Evolutionary conservation across 2,888 invertebrate species (phyloP).

Genomic region (Orthosia cruda): DNA sequence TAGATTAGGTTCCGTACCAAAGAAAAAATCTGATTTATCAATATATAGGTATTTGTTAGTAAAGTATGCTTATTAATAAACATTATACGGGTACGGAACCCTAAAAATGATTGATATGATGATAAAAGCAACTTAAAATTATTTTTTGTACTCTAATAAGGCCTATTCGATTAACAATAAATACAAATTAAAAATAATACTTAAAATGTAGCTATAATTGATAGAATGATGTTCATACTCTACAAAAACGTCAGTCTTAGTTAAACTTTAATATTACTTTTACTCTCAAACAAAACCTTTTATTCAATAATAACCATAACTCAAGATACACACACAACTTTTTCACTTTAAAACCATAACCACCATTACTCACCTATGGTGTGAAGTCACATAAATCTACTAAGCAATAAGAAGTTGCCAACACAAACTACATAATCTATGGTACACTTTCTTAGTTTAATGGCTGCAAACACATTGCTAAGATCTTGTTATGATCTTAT

Average conservation of each 20-base stretch:
- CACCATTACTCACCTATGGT: constrained; percentile 37
- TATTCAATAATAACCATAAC: constrained; percentile 30
- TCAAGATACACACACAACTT: constrained; percentile 1
- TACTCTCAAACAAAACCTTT: constrained; percentile 13
- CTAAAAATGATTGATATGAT: no score
- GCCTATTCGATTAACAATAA: no score
- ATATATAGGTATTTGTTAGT: no score
- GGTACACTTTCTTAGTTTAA: constrained; percentile 37
- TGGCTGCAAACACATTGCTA: constrained; percentile 19
- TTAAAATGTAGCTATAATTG: no score
- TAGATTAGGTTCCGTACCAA: no score
- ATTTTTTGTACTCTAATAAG: background rate
- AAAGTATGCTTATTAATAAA: no score
- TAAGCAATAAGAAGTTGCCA: constrained; percentile 27
- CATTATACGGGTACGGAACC: no score
- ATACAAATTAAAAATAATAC: no score
- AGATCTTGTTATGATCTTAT: constrained; percentile 38
- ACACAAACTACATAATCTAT: constrained; percentile 26
- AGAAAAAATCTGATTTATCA: no score
- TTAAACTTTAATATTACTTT: background rate
- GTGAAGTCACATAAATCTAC: constrained; percentile 62
- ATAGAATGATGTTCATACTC: no score
- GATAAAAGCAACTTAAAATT: no score
- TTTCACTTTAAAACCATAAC: background rate
- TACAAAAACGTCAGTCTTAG: background rate